Evolutionary conservation across 2,113 vertebrate genomes (phyloP).

Genomic region (Callipepla squamata): DNA sequence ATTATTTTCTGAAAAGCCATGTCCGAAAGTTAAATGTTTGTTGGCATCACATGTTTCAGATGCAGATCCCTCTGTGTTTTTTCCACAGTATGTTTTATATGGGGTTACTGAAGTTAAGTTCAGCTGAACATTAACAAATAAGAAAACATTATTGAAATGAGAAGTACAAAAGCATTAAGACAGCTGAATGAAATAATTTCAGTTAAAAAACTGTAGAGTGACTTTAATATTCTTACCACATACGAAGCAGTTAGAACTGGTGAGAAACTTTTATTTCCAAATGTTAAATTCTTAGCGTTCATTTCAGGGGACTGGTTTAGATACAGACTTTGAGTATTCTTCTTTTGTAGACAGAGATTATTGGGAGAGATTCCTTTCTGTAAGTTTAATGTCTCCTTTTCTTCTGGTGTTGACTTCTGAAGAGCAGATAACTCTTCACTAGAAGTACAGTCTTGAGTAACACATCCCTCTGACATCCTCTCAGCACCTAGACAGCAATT

Average conservation of each 20-base stretch:
- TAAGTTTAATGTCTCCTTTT: neutral
- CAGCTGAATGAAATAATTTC: neutral
- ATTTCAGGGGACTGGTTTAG: neutral
- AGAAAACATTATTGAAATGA: neutral
- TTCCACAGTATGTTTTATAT: neutral
- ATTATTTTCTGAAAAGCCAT: neutral
- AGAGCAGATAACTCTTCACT: constrained; percentile 40
- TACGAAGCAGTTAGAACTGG: constrained; percentile 47
- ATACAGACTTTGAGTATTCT: neutral
- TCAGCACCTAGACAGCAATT: constrained; percentile 68
- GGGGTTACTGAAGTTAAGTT: neutral
- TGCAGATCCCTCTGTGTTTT: constrained; percentile 5
- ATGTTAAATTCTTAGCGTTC: neutral
- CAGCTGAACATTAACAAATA: constrained; percentile 35
- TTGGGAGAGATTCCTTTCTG: neutral
- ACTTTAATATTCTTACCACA: constrained; percentile 65
- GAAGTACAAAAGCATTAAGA: neutral
- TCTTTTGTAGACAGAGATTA: neutral
- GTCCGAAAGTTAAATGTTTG: constrained; percentile 2
- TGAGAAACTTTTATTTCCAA: constrained; percentile 58
- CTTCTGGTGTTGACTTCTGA: constrained; percentile 44
- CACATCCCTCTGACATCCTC: constrained; percentile 41
- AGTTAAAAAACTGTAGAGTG: neutral
- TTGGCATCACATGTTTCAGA: neutral
- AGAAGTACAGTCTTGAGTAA: constrained; percentile 11